Conservation (phyloP, 2,113 vertebrate genomes). For the Eurypyga helias region DNA sequence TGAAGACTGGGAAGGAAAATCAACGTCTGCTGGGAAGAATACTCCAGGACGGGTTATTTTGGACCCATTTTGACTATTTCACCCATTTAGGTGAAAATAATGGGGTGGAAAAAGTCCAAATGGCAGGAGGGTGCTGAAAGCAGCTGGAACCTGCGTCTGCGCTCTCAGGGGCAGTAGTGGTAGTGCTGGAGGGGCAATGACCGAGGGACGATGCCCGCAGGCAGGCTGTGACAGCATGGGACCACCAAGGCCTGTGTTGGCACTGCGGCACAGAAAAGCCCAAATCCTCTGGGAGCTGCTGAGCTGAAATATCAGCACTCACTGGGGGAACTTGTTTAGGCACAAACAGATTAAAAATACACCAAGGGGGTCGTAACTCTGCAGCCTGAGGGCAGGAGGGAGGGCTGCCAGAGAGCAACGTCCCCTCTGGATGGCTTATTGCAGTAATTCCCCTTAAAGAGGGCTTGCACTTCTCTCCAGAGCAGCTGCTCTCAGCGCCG, state of each 20-base stretch:
- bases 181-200: neutral
- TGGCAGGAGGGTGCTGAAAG: neutral
- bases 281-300: neutral
- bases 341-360: neutral
- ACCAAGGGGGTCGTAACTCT: neutral
- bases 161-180: accelerated
- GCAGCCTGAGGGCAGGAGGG: neutral
- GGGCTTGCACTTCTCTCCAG: neutral
- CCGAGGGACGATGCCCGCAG: accelerated
- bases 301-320: neutral
- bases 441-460: neutral
- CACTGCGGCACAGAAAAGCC: accelerated
- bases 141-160: neutral
- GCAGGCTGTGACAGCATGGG: neutral
- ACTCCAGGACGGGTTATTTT: neutral
- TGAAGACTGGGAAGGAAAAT: neutral
- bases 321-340: neutral
- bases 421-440: neutral
- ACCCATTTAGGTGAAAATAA: neutral
- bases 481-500: neutral
- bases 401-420: neutral
- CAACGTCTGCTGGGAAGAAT: accelerated
- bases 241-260: neutral
- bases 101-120: neutral
- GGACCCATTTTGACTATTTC: neutral